Percentiles rank a stretch among this genome's conserved stretches.
phyloP scores from a whole-genome alignment of 2,888 invertebrate species.

The Uropetala carovei region DNA sequence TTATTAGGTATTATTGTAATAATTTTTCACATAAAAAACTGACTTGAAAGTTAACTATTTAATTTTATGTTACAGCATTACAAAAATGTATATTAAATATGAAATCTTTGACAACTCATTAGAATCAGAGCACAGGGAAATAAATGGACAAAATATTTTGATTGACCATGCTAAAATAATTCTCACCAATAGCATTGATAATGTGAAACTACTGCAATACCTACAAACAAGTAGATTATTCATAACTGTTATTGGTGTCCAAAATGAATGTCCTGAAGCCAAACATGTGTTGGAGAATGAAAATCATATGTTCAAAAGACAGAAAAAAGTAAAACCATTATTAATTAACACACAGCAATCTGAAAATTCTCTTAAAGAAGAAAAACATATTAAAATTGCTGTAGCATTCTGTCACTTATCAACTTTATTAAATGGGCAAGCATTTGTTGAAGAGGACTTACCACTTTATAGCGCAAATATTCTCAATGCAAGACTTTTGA shows the following conservation, averaged over 20 bases:
- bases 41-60: neutral
- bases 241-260: neutral
- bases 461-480: neutral
- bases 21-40: too few relatives aligned
- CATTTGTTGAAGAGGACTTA: constrained; percentile 17
- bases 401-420: constrained; percentile 17
- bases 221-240: constrained; percentile 49
- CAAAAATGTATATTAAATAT: constrained; percentile 26
- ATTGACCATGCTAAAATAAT: constrained; percentile 27
- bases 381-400: neutral
- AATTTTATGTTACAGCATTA: neutral
- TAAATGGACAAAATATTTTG: neutral
- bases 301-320: neutral
- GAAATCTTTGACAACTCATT: neutral
- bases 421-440: neutral
- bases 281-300: too few relatives aligned
- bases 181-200: constrained; percentile 5
- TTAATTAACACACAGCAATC: neutral
- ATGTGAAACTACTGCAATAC: constrained; percentile 23
- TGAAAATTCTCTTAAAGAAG: neutral
- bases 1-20: too few relatives aligned
- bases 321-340: neutral
- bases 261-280: neutral
- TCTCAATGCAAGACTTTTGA: neutral
- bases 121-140: neutral